phyloP scores from a whole-genome alignment of 2,888 invertebrate species.

The Melanostoma scalare region DNA sequence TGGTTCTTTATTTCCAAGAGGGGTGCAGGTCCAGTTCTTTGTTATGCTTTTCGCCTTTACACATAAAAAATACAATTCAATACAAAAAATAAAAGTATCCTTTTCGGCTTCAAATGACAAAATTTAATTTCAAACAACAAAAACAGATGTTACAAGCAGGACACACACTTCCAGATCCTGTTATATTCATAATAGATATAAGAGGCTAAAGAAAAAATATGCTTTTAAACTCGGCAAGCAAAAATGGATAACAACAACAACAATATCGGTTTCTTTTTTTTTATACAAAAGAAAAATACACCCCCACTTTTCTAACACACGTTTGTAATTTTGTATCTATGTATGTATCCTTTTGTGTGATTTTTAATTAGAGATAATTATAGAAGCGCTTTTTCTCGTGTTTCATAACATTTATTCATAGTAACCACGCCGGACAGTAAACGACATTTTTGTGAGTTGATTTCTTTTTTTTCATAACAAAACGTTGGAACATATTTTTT shows the following conservation, averaged over 20 bases:
- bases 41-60: constrained; percentile 47
- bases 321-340: constrained; percentile 9
- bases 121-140: constrained; percentile 49
- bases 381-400: constrained; percentile 20
- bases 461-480: too few relatives aligned
- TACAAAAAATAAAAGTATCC: constrained; percentile 26
- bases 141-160: constrained; percentile 62
- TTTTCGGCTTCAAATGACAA: constrained; percentile 22
- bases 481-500: too few relatives aligned
- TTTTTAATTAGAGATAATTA: constrained; percentile 48
- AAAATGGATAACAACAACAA: constrained; percentile 14
- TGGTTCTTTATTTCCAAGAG: constrained; percentile 6
- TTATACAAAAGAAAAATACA: background rate
- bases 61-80: constrained; percentile 18
- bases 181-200: constrained; percentile 20
- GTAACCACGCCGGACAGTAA: constrained; percentile 27
- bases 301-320: constrained; percentile 25
- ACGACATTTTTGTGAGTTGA: constrained; percentile 2
- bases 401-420: constrained; percentile 45
- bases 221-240: constrained; percentile 39
- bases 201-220: constrained; percentile 27
- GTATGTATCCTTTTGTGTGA: constrained; percentile 36
- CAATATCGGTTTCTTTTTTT: constrained; percentile 43
- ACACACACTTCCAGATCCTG: constrained; percentile 45
- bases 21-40: constrained; percentile 37